A percentile compares a stretch with the other conserved stretches of the same genome.
These are phyloP conservation scores for Cylindroiulus punctatus DNA, from an alignment of 2,888 invertebrate species.

Conservation along the genomic window DNA sequence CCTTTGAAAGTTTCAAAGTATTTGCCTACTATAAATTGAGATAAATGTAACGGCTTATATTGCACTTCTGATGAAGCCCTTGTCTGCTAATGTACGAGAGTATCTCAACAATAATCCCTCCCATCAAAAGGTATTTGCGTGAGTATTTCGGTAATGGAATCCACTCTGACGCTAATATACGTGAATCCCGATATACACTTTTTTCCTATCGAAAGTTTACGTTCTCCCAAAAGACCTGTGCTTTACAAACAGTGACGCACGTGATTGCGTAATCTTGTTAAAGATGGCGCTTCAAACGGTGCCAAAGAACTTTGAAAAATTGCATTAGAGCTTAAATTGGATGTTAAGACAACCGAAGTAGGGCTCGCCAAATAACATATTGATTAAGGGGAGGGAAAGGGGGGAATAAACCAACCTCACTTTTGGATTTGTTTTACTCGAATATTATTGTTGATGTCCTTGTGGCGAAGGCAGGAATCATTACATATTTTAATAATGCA, in stretches of 20 bases:
- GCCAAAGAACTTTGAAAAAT: not conserved
- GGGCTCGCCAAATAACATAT: not conserved
- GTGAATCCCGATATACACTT: not conserved
- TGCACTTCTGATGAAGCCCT: not conserved
- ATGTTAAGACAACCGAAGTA: not conserved
- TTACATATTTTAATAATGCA: constrained; percentile 28
- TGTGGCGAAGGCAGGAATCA: not conserved
- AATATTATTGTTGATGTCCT: not conserved
- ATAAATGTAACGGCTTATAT: not conserved
- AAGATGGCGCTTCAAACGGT: not conserved
- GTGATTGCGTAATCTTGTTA: not conserved
- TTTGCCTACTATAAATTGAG: no score
- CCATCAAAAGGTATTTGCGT: not conserved
- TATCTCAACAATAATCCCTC: not conserved
- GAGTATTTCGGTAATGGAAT: not conserved
- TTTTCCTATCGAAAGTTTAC: not conserved
- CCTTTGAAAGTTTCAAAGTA: no score
- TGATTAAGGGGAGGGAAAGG: not conserved
- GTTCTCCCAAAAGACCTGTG: not conserved
- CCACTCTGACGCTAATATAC: not conserved
- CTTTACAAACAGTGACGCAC: not conserved
- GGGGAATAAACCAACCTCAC: not conserved
- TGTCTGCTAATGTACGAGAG: not conserved
- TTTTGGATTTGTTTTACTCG: not conserved
- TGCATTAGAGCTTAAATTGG: not conserved